These are phyloP conservation scores for Cyphomyrus discorhynchus DNA, from an alignment of 2,113 vertebrate genomes.

Conservation along the genomic window DNA sequence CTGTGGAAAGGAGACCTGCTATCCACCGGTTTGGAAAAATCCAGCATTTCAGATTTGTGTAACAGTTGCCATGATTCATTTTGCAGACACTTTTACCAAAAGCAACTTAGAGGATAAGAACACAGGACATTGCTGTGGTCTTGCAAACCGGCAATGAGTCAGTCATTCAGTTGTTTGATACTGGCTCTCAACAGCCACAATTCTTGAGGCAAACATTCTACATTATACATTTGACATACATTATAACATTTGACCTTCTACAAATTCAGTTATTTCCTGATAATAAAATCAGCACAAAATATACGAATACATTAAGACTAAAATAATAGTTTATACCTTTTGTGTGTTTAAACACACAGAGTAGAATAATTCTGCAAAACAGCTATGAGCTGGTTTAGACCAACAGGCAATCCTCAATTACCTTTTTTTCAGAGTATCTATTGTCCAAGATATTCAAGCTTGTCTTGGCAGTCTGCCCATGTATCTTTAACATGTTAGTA, in stretches of 20 bases:
- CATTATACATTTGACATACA: conserved; percentile 2
- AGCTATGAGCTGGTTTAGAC: too few relatives aligned
- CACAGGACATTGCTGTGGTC: neutral
- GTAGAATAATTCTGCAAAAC: neutral
- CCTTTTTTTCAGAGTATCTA: neutral
- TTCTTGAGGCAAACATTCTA: neutral
- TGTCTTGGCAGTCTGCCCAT: neutral
- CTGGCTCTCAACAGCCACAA: neutral
- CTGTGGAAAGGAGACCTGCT: neutral
- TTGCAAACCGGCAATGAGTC: neutral
- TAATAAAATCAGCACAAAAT: neutral
- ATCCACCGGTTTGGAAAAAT: neutral
- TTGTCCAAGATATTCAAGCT: neutral
- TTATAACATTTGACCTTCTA: neutral
- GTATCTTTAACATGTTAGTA: conserved; percentile 7
- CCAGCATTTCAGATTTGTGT: neutral
- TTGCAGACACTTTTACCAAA: neutral
- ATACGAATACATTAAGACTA: neutral
- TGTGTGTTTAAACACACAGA: neutral
- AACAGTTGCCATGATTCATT: neutral
- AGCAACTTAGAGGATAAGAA: neutral
- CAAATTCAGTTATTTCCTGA: neutral
- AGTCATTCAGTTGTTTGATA: neutral
- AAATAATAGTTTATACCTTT: neutral
- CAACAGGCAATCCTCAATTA: neutral